Conservation (phyloP, 1,140 invertebrate species). For the Ylistrum balloti region DNA sequence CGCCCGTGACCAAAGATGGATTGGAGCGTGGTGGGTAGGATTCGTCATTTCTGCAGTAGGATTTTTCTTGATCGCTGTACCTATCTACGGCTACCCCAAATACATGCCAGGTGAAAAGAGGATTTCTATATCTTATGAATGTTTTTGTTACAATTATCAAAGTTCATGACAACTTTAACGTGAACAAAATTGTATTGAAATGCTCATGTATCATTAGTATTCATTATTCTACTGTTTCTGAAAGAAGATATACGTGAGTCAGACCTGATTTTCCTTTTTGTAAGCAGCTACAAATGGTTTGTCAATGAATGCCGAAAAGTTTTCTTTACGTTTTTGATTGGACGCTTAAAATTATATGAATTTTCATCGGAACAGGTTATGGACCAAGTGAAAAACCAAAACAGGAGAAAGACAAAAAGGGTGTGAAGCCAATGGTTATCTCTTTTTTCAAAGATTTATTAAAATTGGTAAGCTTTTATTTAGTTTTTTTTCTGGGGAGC, state of each 20-base stretch:
- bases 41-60: slow-evolving; percentile 62
- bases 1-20: slow-evolving; percentile 67
- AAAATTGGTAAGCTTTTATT: slow-evolving; percentile 55
- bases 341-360: not conserved
- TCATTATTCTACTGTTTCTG: no score
- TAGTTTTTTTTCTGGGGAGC: no score
- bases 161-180: no score
- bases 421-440: slow-evolving; percentile 48
- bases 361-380: not conserved
- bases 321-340: not conserved
- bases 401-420: not conserved
- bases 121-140: not conserved
- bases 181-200: no score
- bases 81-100: slow-evolving; percentile 69
- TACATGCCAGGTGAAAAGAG: slow-evolving; percentile 63
- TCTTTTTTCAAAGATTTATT: slow-evolving; percentile 62
- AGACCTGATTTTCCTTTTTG: no score
- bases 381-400: not conserved
- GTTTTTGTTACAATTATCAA: not conserved
- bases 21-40: slow-evolving; percentile 74
- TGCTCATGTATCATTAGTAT: no score
- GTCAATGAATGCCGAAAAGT: not conserved
- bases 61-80: slow-evolving; percentile 64
- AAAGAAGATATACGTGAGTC: no score
- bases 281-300: no score